Evolutionary conservation across 1,140 invertebrate species (phyloP).

Genomic region (Camponotus pennsylvanicus): DNA sequence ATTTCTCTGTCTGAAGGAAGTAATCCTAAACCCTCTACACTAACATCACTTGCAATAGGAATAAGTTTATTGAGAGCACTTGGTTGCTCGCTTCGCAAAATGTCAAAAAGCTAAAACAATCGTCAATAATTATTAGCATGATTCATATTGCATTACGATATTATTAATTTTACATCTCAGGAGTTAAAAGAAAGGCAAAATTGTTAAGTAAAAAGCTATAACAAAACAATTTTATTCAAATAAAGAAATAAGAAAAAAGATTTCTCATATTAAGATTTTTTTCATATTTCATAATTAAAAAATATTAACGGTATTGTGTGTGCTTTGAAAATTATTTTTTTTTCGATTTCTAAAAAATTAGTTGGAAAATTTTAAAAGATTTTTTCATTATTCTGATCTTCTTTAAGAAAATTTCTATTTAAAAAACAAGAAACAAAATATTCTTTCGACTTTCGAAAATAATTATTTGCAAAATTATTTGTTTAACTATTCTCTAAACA

Average conservation of each 20-base stretch:
- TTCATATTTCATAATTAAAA: no score
- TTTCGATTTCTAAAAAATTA: no score
- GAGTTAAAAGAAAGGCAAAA: not conserved
- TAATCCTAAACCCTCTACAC: conserved; percentile 88
- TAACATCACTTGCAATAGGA: conserved; percentile 93
- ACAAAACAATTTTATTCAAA: not conserved
- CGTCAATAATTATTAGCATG: conserved; percentile 7
- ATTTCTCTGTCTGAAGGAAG: conserved; percentile 86
- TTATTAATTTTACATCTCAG: not conserved
- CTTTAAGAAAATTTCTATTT: no score
- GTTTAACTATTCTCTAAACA: no score
- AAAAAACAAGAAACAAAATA: no score
- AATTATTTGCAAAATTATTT: no score
- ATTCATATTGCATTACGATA: conserved; percentile 7
- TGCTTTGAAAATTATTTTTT: no score
- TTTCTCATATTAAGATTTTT: no score
- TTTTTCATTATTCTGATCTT: no score
- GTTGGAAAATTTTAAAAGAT: no score
- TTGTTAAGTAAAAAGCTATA: not conserved
- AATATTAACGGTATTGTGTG: no score
- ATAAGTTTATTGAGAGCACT: conserved; percentile 90
- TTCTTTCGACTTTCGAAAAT: no score
- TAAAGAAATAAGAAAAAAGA: not conserved
- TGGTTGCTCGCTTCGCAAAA: conserved; percentile 82
- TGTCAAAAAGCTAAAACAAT: conserved; percentile 84